These are phyloP conservation scores for Pherbina coryleti DNA, from an alignment of 2,888 invertebrate genomes.

Conservation along the genomic window DNA sequence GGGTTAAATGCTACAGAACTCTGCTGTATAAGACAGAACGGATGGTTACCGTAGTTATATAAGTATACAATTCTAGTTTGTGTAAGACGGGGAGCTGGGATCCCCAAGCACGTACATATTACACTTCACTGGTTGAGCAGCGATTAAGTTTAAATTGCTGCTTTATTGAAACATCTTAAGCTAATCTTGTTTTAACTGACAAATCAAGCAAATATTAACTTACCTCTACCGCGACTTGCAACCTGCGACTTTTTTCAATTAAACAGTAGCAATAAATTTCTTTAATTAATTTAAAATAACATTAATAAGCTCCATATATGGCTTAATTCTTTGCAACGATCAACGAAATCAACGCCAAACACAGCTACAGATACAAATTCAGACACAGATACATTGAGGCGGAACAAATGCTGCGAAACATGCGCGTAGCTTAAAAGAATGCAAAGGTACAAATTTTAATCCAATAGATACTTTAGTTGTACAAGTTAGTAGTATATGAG, in stretches of 20 bases:
- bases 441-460: slow-evolving; percentile 6
- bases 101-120: too few species aligned
- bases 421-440: neutral
- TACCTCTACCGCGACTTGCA: neutral
- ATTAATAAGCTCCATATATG: slow-evolving; percentile 16
- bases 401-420: neutral
- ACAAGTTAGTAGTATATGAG: neutral
- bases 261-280: neutral
- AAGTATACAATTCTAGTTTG: too few species aligned
- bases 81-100: too few species aligned
- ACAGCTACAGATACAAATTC: neutral
- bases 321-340: neutral
- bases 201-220: neutral
- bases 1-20: too few species aligned
- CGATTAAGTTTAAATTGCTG: too few species aligned
- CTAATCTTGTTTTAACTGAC: too few species aligned
- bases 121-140: too few species aligned
- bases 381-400: neutral
- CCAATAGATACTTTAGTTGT: neutral
- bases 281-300: slow-evolving; percentile 6
- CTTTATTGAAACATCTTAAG: too few species aligned
- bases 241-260: neutral
- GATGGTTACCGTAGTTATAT: too few species aligned
- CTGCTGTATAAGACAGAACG: too few species aligned
- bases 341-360: neutral